These are phyloP conservation scores for Caracal caracal DNA, from an alignment of 2,113 vertebrate species.

Conservation along the genomic window DNA sequence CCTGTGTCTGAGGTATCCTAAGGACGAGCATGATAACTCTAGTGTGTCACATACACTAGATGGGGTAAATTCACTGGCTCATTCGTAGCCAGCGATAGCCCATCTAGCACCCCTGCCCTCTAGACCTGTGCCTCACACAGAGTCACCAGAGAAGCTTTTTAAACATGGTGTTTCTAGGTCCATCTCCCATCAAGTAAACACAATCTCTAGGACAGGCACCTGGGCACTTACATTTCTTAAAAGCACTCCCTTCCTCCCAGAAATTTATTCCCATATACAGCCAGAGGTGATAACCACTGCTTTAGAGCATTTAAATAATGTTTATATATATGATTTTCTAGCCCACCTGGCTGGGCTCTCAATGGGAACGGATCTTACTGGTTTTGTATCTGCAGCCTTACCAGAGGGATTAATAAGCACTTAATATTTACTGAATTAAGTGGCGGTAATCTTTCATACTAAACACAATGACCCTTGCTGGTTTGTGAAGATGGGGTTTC, in stretches of 20 bases:
- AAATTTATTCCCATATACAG: not conserved
- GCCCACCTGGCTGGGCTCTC: not conserved
- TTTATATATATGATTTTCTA: not conserved
- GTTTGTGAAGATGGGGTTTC: not conserved
- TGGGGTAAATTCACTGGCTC: not conserved
- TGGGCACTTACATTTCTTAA: not conserved
- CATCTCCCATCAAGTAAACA: not conserved
- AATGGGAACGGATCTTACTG: not conserved
- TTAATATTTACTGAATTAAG: not conserved
- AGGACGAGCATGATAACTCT: not conserved
- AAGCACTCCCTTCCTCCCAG: not conserved
- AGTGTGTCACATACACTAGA: rapidly evolving
- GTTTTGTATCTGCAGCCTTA: not conserved
- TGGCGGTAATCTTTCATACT: not conserved
- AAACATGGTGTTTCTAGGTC: too few relatives aligned
- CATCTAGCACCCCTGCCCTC: not conserved
- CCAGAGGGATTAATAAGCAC: not conserved
- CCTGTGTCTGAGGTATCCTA: not conserved
- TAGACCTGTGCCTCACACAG: not conserved
- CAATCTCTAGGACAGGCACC: not conserved
- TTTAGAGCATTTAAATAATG: not conserved
- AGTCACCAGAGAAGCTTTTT: not conserved
- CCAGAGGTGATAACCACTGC: not conserved
- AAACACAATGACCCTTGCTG: not conserved
- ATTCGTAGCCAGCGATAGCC: not conserved